Percentiles rank a stretch among this genome's conserved stretches.
Conservation (phyloP, 2,113 vertebrate species). For the Pipa parva region DNA sequence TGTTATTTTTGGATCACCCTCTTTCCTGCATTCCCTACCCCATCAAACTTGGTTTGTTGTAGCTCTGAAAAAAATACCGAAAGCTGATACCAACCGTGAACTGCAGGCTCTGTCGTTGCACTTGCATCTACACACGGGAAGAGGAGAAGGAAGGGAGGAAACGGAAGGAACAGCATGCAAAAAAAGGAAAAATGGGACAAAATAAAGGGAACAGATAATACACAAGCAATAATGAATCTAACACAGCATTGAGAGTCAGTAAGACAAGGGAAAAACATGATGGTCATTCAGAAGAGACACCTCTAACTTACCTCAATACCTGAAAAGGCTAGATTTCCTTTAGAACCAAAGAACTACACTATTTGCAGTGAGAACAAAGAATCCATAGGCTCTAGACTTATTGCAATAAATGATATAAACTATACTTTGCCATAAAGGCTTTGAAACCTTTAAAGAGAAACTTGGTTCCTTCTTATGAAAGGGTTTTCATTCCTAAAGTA, state of each 20-base stretch:
- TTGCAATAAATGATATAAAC: too few species aligned
- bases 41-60: slow-evolving; percentile 71
- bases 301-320: slow-evolving; percentile 36
- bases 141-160: slow-evolving; percentile 81
- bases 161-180: slow-evolving; percentile 83
- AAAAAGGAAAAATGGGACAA: slow-evolving; percentile 73
- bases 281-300: slow-evolving; percentile 35
- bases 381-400: too few species aligned
- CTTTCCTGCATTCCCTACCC: slow-evolving; percentile 45
- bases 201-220: slow-evolving; percentile 87
- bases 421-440: too few species aligned
- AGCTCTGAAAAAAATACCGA: slow-evolving; percentile 71
- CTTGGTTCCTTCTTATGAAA: too few species aligned
- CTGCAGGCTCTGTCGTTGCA: slow-evolving; percentile 77
- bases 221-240: slow-evolving; percentile 61
- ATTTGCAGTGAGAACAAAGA: slow-evolving; percentile 7
- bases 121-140: slow-evolving; percentile 81
- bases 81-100: slow-evolving; percentile 83
- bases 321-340: slow-evolving; percentile 27
- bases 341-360: slow-evolving; percentile 31
- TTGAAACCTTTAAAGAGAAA: too few species aligned
- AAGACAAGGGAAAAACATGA: slow-evolving; percentile 42
- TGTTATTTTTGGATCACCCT: neutral
- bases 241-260: slow-evolving; percentile 52
- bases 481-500: too few species aligned